Base-by-base conservation (phyloP, 2,888 invertebrate species). In the Dolomedes plantarius region DNA sequence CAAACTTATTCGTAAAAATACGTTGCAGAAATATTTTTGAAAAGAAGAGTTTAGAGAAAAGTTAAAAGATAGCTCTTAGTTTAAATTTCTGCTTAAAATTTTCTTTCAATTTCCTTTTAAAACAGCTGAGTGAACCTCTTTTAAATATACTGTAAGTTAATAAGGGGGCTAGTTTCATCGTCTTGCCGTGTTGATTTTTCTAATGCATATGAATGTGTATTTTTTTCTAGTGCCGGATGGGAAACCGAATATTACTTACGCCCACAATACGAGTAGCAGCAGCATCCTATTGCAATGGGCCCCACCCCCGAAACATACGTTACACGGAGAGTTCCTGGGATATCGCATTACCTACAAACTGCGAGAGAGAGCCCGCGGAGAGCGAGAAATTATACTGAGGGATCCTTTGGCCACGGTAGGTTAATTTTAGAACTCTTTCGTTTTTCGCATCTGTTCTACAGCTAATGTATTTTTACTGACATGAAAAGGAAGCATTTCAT, bases 271-370 rank as follows among this genome's bases (percentile, higher is more conserved):
- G 87, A 94, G 94, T 88, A 93, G 94, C 87, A 94, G 94, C 86
- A 94, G 95, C 87, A 93, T 95, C 89, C 93, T 94, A 91, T 93
- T 95, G 90, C 93, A 94, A 87, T 95, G 95, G 95, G 93, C 94
- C 89, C 93, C 94, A 74, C 95, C 95, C 68, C 93, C 93, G 72
- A 92, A 92, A 83, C 94, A 94, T 89, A 94, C 94, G 29, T 89
- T 90, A 19, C 90, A 90, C 88, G 95, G 95, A 62, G 94, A 95
- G 91, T 95, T 95, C 91, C 93, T 95, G 71, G 95, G 95, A 89
- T 95, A 95, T 91, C 93, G 94, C 89, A 94, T 95, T 89, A 85
- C 85, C 3, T 87, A 87, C 46, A 69, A 83, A 29, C 69, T 83
- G 19, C 50, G 87, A 68, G 87, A 85, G 36, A 72, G 71, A 50